Evolutionary conservation across 2,113 vertebrate genomes (phyloP).

Genomic region (Albula glossodonta): DNA sequence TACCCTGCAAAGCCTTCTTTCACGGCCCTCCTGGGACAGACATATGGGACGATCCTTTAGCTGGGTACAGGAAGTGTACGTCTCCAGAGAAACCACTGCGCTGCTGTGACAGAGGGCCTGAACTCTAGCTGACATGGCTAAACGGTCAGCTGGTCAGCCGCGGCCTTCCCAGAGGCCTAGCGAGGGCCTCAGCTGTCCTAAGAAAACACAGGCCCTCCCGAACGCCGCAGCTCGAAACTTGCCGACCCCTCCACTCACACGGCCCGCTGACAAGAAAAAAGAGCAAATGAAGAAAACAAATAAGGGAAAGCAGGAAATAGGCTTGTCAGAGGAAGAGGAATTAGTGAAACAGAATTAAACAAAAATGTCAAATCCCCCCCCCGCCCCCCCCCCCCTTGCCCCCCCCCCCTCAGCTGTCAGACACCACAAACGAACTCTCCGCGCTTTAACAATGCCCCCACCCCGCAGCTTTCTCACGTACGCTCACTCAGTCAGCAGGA

Average conservation of each 20-base stretch:
- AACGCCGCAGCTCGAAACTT: neutral
- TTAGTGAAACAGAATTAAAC: slow-evolving; percentile 1
- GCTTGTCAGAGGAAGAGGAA: neutral
- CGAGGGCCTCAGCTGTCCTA: neutral
- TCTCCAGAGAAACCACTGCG: no score
- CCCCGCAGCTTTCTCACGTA: neutral
- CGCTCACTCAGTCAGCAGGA: neutral
- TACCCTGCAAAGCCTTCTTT: neutral
- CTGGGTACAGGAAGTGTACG: neutral
- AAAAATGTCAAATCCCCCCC: neutral
- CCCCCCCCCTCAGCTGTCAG: neutral
- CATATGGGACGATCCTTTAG: neutral
- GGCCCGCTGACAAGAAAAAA: neutral
- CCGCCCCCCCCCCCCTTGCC: no score
- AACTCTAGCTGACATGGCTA: no score
- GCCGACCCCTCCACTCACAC: neutral
- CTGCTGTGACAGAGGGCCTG: no score
- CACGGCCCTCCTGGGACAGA: no score
- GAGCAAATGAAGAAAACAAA: neutral
- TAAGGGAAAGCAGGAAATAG: neutral
- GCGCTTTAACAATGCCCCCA: neutral
- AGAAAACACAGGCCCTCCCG: neutral
- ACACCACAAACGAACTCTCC: neutral
- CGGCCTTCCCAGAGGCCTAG: neutral
- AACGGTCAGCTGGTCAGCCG: no score